A percentile compares a stretch with the other conserved stretches of the same genome.
Conservation (phyloP, 2,113 vertebrate species). For the Serinus canaria region DNA sequence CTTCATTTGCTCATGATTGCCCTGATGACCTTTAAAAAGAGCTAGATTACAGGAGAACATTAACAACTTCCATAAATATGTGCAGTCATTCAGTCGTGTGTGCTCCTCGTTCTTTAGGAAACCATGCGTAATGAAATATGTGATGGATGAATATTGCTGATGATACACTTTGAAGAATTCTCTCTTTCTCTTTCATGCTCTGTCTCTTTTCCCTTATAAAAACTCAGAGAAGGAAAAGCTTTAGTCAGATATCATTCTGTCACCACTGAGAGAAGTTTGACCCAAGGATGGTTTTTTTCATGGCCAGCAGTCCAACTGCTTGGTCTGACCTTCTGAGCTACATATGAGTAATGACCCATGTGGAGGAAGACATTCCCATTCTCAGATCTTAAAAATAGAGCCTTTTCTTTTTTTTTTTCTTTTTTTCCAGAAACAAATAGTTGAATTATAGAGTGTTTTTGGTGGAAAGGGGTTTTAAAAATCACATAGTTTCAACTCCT, state of each 20-base stretch:
- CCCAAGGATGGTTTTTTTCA: not conserved
- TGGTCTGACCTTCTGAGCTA: not conserved
- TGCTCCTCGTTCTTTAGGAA: not conserved
- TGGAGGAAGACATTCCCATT: not conserved
- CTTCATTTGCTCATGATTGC: not conserved
- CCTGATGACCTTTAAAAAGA: not conserved
- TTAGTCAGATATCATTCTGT: not conserved
- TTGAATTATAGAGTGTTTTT: not conserved
- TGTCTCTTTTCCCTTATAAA: not conserved
- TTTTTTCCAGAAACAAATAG: not conserved
- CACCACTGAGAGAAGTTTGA: not conserved
- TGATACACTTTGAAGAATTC: not conserved
- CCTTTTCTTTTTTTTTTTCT: not conserved
- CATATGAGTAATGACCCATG: accelerated
- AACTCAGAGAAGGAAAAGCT: not conserved
- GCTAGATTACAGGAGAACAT: not conserved
- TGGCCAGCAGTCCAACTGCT: not conserved
- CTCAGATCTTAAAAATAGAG: not conserved
- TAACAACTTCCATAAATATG: not conserved
- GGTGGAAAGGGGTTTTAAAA: not conserved
- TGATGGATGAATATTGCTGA: not conserved
- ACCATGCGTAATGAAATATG: not conserved
- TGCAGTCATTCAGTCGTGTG: not conserved
- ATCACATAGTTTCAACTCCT: accelerated
- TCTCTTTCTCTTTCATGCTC: not conserved